Evolutionary conservation across 1,140 invertebrate genomes (phyloP).

Genomic region (Helicoverpa armigera): DNA sequence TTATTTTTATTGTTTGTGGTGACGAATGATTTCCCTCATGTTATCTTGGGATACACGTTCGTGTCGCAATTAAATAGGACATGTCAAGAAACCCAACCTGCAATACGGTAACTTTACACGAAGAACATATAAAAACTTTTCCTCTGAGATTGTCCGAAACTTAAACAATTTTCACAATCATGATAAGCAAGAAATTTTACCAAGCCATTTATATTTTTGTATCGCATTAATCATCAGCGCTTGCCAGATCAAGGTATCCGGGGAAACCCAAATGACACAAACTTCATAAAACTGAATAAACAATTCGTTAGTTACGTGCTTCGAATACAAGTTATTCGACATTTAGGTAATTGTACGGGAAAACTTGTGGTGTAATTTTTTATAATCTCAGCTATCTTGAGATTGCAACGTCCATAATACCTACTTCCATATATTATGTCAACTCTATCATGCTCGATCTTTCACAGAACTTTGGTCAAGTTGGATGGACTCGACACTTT

Average conservation of each 20-base stretch:
- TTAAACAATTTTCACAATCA: not conserved
- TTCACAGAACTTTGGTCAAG: not conserved
- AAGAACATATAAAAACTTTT: not conserved
- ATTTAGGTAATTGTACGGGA: constrained; percentile 25
- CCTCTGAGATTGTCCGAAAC: no score
- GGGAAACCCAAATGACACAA: constrained; percentile 10
- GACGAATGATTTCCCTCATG: not conserved
- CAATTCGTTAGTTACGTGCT: constrained; percentile 21
- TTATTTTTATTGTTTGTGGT: constrained; percentile 46
- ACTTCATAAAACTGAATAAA: constrained; percentile 2
- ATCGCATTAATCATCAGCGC: not conserved
- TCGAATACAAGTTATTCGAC: constrained; percentile 17
- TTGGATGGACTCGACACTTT: no score
- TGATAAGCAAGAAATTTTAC: not conserved
- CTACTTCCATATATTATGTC: not conserved
- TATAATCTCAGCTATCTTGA: constrained; percentile 11
- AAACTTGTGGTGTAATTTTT: constrained; percentile 6
- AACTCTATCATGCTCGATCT: not conserved
- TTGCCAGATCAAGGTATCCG: not conserved
- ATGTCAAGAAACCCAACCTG: not conserved
- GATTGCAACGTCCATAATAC: not conserved
- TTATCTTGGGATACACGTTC: constrained; percentile 10
- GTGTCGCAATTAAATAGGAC: constrained; percentile 25
- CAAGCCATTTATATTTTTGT: not conserved
- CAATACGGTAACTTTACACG: not conserved